Evolutionary conservation across 2,113 vertebrate genomes (phyloP).

Genomic region (Mustela nigripes): DNA sequence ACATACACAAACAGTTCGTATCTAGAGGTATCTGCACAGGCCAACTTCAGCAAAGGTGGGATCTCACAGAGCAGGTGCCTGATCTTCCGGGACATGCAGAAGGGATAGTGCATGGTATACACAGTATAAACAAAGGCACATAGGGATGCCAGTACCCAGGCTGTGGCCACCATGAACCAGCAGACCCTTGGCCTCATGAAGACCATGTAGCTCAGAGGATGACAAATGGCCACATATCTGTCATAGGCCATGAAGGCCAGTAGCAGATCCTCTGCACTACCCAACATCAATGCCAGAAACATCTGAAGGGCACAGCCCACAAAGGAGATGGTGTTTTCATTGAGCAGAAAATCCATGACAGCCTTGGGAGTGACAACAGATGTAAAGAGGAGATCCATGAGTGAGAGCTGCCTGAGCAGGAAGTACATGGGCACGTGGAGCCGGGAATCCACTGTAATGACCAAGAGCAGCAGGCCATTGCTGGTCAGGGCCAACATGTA

Average conservation of each 20-base stretch:
- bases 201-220: constrained; percentile 78
- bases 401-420: constrained; percentile 71
- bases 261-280: constrained; percentile 70
- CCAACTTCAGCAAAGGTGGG: constrained; percentile 78
- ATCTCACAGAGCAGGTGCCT: constrained; percentile 83
- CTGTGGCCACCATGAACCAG: constrained; percentile 55
- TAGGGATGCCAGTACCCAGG: constrained; percentile 68
- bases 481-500: constrained; percentile 66
- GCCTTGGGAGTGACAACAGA: constrained; percentile 74
- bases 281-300: constrained; percentile 66
- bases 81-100: constrained; percentile 70
- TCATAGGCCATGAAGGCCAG: constrained; percentile 84
- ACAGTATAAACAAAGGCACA: constrained; percentile 61
- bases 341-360: constrained; percentile 52
- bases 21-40: constrained; percentile 76
- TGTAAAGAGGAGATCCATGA: constrained; percentile 77
- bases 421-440: constrained; percentile 75
- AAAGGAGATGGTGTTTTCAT: constrained; percentile 71
- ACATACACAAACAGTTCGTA: constrained; percentile 74
- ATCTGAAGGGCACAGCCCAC: constrained; percentile 79
- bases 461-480: constrained; percentile 74
- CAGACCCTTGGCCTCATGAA: constrained; percentile 71
- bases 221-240: constrained; percentile 81
- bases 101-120: constrained; percentile 69
- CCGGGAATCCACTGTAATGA: constrained; percentile 13